Evolutionary conservation across 2,797 vertebrate genomes (phyloP).

Genomic region (Jordanella pulchra): DNA sequence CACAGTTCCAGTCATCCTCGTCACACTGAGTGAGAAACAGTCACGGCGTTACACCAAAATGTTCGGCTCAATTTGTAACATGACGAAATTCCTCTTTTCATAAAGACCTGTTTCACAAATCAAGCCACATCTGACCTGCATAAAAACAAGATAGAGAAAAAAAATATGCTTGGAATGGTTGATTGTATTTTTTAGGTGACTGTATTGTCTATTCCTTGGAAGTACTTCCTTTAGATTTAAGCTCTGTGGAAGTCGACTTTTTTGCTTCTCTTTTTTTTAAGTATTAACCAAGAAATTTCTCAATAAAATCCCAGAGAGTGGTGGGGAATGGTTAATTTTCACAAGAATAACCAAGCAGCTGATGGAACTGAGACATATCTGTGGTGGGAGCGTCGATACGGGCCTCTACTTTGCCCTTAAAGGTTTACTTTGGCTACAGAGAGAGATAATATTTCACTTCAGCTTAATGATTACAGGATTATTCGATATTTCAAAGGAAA

Average conservation of each 20-base stretch:
- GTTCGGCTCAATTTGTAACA: neutral
- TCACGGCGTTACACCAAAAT: constrained; percentile 5
- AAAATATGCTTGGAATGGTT: too few relatives aligned
- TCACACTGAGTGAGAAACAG: neutral
- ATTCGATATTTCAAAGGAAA: too few relatives aligned
- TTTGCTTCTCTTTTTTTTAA: neutral
- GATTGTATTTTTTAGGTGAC: neutral
- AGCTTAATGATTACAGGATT: too few relatives aligned
- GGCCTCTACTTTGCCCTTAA: too few relatives aligned
- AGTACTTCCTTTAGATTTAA: neutral
- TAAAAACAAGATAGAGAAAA: neutral
- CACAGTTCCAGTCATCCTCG: constrained; percentile 8
- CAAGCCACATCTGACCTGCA: neutral
- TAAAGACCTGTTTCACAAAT: constrained; percentile 2
- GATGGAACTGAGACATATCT: too few relatives aligned
- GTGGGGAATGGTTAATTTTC: neutral
- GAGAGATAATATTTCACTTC: neutral
- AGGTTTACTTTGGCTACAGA: neutral
- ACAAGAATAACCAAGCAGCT: neutral
- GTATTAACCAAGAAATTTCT: neutral
- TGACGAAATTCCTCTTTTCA: constrained; percentile 7
- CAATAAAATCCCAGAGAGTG: neutral
- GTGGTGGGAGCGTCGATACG: too few relatives aligned
- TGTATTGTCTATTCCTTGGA: neutral
- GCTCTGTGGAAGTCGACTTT: neutral